These are phyloP conservation scores for Microtus montanus DNA, from an alignment of 2,113 vertebrate genomes.

Conservation along the genomic window DNA sequence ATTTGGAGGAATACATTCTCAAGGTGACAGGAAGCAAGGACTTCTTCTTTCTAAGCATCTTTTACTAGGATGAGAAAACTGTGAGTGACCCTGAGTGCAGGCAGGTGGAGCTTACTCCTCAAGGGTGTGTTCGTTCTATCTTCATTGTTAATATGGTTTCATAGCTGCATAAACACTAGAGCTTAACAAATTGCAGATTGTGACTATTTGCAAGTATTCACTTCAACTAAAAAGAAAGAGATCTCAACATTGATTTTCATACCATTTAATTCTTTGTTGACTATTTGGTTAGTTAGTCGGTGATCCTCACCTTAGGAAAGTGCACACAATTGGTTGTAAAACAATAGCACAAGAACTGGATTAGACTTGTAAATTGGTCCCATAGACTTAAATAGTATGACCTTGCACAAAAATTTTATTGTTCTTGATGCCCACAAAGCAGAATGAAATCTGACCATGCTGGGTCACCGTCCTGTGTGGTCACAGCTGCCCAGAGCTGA, in stretches of 20 bases:
- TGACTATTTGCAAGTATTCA: neutral
- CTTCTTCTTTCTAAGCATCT: neutral
- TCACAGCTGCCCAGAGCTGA: neutral
- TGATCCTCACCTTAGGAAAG: neutral
- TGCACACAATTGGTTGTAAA: neutral
- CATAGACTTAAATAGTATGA: neutral
- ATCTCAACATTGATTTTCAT: neutral
- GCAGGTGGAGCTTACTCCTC: neutral
- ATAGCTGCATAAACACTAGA: neutral
- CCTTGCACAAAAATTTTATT: neutral
- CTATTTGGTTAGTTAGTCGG: neutral
- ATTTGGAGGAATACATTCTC: neutral
- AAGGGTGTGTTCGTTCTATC: neutral
- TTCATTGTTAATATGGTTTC: neutral
- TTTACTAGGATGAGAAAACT: neutral
- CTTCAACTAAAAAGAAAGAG: neutral
- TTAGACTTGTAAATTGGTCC: neutral
- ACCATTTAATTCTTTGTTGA: neutral
- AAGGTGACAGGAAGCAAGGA: too few relatives aligned
- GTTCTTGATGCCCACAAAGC: neutral
- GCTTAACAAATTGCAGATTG: neutral
- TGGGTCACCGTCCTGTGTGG: neutral
- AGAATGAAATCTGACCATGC: neutral
- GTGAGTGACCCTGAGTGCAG: neutral
- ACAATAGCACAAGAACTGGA: neutral